Percentiles rank a stretch among this genome's conserved stretches.
Conservation (phyloP, 2,113 vertebrate genomes). For the Cricetomys ansorgei region DNA sequence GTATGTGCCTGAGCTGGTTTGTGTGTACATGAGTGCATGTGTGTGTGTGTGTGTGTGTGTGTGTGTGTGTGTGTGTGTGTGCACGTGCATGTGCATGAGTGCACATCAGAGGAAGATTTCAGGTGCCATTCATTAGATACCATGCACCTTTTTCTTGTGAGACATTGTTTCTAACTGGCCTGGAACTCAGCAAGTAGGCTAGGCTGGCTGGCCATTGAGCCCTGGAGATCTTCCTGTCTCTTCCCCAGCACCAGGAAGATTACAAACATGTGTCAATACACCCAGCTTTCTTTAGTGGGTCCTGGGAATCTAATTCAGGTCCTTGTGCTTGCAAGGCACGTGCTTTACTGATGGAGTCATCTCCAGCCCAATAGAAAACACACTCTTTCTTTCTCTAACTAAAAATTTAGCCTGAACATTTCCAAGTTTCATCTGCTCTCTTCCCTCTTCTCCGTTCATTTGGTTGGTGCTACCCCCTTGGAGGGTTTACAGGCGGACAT, state of each 20-base stretch:
- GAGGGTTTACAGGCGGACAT: not conserved
- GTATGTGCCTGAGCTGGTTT: too few species aligned
- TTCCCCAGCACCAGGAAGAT: not conserved
- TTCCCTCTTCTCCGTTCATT: not conserved
- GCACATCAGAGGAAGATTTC: not conserved
- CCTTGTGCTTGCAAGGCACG: not conserved
- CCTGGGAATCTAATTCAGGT: not conserved
- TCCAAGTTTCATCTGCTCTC: not conserved
- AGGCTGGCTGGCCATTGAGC: not conserved
- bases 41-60: accelerated
- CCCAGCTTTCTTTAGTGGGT: not conserved
- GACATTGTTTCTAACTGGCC: not conserved
- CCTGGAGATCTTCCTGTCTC: not conserved
- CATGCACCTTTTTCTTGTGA: not conserved
- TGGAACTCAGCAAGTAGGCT: not conserved
- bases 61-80: too few species aligned
- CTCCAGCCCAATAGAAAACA: not conserved
- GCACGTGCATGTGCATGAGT: not conserved
- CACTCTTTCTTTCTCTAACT: not conserved
- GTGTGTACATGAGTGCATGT: too few species aligned
- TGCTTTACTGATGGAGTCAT: not conserved
- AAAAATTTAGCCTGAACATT: not conserved
- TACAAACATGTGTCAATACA: not conserved
- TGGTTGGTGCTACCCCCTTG: not conserved
- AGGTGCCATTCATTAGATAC: not conserved